Conservation (phyloP, 2,113 vertebrate species). For the Megaceryle torquata region DNA sequence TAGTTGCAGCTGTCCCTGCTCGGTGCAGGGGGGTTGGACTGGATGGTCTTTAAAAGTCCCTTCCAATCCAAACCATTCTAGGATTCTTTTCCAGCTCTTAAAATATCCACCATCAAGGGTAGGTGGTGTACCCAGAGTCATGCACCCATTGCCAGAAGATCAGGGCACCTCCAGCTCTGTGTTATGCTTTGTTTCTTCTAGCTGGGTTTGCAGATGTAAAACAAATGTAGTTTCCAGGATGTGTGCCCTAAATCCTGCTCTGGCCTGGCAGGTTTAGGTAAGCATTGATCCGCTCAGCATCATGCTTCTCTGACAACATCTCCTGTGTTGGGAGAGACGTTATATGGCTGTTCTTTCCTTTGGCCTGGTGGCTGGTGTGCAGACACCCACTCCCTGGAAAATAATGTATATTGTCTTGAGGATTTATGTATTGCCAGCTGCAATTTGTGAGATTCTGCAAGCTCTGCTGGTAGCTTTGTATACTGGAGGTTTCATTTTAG, state of each 20-base stretch:
- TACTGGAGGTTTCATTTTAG: slow-evolving; percentile 9
- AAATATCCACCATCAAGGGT: fast-evolving
- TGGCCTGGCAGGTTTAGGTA: not conserved
- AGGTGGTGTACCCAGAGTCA: not conserved
- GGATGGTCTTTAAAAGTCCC: not conserved
- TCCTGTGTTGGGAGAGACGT: slow-evolving; percentile 22
- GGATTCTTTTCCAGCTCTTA: not conserved
- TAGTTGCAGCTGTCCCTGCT: not conserved
- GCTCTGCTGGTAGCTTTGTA: slow-evolving; percentile 52
- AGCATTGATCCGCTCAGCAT: not conserved
- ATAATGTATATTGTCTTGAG: slow-evolving; percentile 34
- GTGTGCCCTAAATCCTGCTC: not conserved
- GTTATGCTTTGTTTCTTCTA: not conserved
- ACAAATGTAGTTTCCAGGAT: not conserved
- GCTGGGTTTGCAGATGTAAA: not conserved
- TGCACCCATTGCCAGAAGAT: not conserved
- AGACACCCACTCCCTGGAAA: not conserved
- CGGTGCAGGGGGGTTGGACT: not conserved
- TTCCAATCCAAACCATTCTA: not conserved
- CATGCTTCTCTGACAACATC: slow-evolving; percentile 19
- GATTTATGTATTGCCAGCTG: not conserved
- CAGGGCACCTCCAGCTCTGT: not conserved
- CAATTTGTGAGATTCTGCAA: slow-evolving; percentile 26
- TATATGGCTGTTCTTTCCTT: not conserved
- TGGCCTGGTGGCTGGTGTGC: not conserved